Conservation (phyloP, 2,797 vertebrate genomes). For the Geotrypetes seraphini region DNA sequence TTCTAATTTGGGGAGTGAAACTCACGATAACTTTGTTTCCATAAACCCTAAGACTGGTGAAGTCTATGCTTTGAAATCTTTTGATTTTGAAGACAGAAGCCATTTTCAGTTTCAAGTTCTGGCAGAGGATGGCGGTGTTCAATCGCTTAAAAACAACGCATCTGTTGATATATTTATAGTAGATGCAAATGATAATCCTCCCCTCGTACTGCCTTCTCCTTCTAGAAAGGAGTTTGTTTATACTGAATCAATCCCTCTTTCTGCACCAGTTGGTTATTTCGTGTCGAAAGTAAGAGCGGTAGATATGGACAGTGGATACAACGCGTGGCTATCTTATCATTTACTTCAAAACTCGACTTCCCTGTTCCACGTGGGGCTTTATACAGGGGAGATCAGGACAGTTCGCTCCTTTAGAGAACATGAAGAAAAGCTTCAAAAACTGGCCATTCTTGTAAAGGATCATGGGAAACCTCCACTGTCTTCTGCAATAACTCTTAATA, state of each 20-base stretch:
- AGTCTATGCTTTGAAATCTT: constrained; percentile 23
- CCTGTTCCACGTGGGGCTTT: constrained; percentile 30
- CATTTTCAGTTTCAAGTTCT: constrained; percentile 42
- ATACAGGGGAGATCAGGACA: constrained; percentile 47
- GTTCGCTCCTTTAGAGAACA: constrained; percentile 69
- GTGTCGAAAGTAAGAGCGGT: constrained; percentile 32
- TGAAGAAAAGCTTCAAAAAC: constrained; percentile 71
- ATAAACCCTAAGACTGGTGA: constrained; percentile 29
- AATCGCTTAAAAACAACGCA: constrained; percentile 5
- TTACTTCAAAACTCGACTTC: too few relatives aligned
- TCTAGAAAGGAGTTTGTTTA: too few relatives aligned
- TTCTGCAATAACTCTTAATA: not conserved
- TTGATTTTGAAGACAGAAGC: constrained; percentile 34
- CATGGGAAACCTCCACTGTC: constrained; percentile 47
- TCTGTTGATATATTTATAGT: constrained; percentile 12
- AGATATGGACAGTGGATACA: constrained; percentile 34
- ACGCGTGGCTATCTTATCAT: constrained; percentile 29
- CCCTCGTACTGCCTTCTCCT: too few relatives aligned
- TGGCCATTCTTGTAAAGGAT: constrained; percentile 73
- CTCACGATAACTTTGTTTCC: constrained; percentile 19
- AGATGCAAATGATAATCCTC: constrained; percentile 30
- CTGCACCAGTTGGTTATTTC: constrained; percentile 24
- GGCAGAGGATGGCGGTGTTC: constrained; percentile 38
- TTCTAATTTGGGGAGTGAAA: constrained; percentile 27
- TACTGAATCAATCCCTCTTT: constrained; percentile 32